phyloP scores from a whole-genome alignment of 2,888 invertebrate genomes.

The Thymelicus acteon region DNA sequence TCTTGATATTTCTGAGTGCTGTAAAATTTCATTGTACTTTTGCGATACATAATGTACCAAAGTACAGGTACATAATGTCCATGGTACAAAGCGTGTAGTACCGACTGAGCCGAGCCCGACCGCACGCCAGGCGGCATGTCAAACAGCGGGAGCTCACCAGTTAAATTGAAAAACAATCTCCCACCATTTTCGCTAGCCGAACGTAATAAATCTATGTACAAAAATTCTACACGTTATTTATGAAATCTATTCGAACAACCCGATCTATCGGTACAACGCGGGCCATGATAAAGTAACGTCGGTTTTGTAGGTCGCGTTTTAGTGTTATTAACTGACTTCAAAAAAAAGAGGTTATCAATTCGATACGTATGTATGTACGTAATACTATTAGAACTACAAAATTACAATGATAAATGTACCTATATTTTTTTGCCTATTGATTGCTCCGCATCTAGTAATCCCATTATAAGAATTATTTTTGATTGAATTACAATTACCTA shows the following conservation, averaged over 20 bases:
- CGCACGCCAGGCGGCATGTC: slow-evolving; percentile 75
- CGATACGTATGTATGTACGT: too few relatives aligned
- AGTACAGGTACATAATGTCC: slow-evolving; percentile 12
- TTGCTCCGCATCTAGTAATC: too few relatives aligned
- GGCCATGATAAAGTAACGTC: slow-evolving; percentile 48
- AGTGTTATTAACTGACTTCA: too few relatives aligned
- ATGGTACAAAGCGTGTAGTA: slow-evolving; percentile 49
- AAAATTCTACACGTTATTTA: slow-evolving; percentile 84
- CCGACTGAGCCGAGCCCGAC: slow-evolving; percentile 50
- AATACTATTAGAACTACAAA: too few relatives aligned
- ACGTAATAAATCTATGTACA: slow-evolving; percentile 85
- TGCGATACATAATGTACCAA: not conserved
- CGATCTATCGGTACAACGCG: slow-evolving; percentile 65
- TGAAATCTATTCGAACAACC: slow-evolving; percentile 77
- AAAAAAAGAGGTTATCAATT: too few relatives aligned
- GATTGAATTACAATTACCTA: too few relatives aligned
- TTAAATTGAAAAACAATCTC: slow-evolving; percentile 86
- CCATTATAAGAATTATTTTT: too few relatives aligned
- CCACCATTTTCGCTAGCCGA: slow-evolving; percentile 83
- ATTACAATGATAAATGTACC: too few relatives aligned
- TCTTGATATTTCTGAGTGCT: too few relatives aligned
- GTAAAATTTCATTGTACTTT: slow-evolving; percentile 1
- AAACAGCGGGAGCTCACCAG: slow-evolving; percentile 79
- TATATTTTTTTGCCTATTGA: too few relatives aligned
- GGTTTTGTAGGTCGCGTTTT: not conserved